Base-by-base conservation (phyloP, 2,888 invertebrate species). In the Sturmia bella region DNA sequence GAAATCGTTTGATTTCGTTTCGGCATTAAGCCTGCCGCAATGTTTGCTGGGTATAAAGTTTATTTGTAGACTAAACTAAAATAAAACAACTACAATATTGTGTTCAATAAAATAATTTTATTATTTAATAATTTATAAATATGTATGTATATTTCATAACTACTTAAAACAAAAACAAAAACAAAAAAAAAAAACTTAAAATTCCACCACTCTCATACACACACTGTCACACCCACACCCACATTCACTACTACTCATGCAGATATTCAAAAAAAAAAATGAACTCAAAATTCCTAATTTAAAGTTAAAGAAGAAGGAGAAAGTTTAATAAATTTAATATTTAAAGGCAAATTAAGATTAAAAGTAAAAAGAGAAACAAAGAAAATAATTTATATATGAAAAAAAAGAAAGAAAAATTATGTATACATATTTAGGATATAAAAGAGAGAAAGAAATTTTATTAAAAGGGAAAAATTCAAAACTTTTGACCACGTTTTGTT, bases 201-300 rank as follows among this genome's bases (percentile, higher is more conserved):
- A 32, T n/a, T n/a, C n/a, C 45, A 48, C 27, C 3, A 5, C 15
- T 27, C 27, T 27, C 27, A 43, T 17, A 15, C 39, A 64, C 9
- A 69, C n/a, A 32, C 19, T 32, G 4, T 32, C 52, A 45, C 19
- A 15, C 27, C 56, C 17, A 56, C 3, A 19, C 43, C 19, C 43
- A 45, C 48, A 48, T 37, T 41, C 66, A 72, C 59, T 61, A 56
- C 52, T 19, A 63, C 50, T 57, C 45, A 72, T 37, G 43, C 43
- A 68, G 15, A 81, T 17, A 68, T 48, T 63, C 21, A 54, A 17
- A 41, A 52, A 50, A 56, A 69, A 81, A 86, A 87, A 85, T 84
- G 84, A 87, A 88, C 88, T 87, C 85, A 66, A 88, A 87, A 87
- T 87, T 88, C 88, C 88, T 88, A 88, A 32, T 32, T 7, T 32